Evolutionary conservation across 2,797 vertebrate genomes (phyloP).

Genomic region (Eptatretus atami): DNA sequence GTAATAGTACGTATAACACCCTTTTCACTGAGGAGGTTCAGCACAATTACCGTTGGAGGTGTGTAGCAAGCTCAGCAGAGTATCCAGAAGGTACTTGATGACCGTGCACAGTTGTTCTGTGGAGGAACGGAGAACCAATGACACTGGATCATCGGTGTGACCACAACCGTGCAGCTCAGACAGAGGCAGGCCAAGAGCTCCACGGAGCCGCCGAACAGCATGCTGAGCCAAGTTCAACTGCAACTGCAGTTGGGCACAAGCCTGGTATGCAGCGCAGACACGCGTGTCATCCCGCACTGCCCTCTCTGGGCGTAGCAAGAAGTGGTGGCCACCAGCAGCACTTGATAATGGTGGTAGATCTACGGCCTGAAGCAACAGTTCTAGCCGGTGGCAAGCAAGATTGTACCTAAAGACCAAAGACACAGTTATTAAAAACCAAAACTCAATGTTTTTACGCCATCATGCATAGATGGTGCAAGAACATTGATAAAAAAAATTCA

Average conservation of each 20-base stretch:
- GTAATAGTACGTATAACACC: slow-evolving; percentile 3
- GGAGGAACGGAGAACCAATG: slow-evolving; percentile 57
- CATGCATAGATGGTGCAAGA: too few species aligned
- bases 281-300: slow-evolving; percentile 87
- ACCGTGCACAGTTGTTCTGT: slow-evolving; percentile 85
- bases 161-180: slow-evolving; percentile 15
- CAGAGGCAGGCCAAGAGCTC: slow-evolving; percentile 51
- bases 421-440: neutral
- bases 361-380: slow-evolving; percentile 80
- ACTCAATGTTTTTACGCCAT: neutral
- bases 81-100: slow-evolving; percentile 79
- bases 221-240: slow-evolving; percentile 87
- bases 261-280: slow-evolving; percentile 91
- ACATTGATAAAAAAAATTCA: too few species aligned
- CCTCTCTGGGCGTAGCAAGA: slow-evolving; percentile 80
- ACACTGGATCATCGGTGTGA: slow-evolving; percentile 17
- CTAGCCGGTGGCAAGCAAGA: slow-evolving; percentile 74
- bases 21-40: neutral
- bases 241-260: slow-evolving; percentile 85
- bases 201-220: slow-evolving; percentile 60
- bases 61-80: slow-evolving; percentile 74
- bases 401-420: slow-evolving; percentile 33
- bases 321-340: slow-evolving; percentile 93
- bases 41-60: slow-evolving; percentile 48
- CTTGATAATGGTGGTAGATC: slow-evolving; percentile 89